Evolutionary conservation across 2,888 invertebrate species (phyloP), one percentile per base, ranked within the genome.

Genomic region (Oligia strigilis): DNA sequence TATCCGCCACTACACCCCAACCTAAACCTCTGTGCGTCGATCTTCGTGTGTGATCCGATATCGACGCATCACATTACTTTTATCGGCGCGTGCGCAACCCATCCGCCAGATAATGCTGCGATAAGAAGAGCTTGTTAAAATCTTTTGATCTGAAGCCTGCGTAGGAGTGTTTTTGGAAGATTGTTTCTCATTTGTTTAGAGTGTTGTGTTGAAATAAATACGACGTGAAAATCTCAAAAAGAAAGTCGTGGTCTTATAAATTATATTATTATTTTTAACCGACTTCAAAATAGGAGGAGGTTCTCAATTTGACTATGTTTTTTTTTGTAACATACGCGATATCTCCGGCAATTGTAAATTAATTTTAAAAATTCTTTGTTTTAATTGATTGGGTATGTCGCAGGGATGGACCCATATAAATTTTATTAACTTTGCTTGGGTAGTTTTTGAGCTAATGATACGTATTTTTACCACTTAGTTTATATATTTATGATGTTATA

Each of bases 1-100:
- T 60, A 87, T 75, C 84, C 9, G 1, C 0, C 29, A 13, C 36
- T 87, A 60, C 74, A 17, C 11, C 0, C 40, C 70, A 1, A 9
- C 11, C 76, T 55, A 36, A 74, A 64, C 23, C 11, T 52, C 0
- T 60, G 55, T 40, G 19, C 81, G 70, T 64, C 81, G 79, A 87
- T 88, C 89, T 77, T 85, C 89, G 89, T 89, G 89, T 89, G 89
- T 88, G 89, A 89, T 89, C 89, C 90, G 77, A 83, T 87, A 89
- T 85, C 88, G 74, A 69, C 88, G 82, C 87, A 89, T 88, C 64
- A 77, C 90, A 87, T 89, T 87, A 84, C 85, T 88, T 89, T 89
- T 88, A 89, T 84, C 88, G 88, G 78, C 89, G 90, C 89, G 89
- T 89, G 89, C 89, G 88, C 90, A 81, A 64, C 80, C 80, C 78